These are phyloP conservation scores for Pterois miles DNA, from an alignment of 2,797 vertebrate species.

Conservation along the genomic window DNA sequence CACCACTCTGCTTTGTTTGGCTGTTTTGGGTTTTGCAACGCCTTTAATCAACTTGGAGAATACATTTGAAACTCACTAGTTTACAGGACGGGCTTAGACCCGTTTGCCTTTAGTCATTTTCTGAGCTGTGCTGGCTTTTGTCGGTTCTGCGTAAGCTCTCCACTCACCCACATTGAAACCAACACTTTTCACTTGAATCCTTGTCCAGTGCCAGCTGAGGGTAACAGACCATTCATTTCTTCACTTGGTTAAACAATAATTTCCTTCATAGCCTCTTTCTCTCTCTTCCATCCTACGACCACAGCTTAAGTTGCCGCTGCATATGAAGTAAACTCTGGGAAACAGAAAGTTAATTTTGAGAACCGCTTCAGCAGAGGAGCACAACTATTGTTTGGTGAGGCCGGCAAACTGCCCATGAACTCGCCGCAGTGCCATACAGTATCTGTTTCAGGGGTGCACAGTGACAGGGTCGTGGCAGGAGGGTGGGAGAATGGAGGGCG, in stretches of 20 bases:
- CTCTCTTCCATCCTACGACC: conserved; percentile 44
- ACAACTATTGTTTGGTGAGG: conserved; percentile 73
- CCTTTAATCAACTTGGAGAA: conserved; percentile 68
- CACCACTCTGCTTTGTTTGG: conserved; percentile 59
- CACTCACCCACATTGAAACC: conserved; percentile 44
- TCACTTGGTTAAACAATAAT: conserved; percentile 59
- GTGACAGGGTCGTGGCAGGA: conserved; percentile 53
- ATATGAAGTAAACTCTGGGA: conserved; percentile 58
- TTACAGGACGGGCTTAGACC: conserved; percentile 27
- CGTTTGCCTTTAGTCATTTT: conserved; percentile 57
- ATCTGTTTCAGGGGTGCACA: conserved; percentile 73
- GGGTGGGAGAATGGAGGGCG: conserved; percentile 51
- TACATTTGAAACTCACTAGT: conserved; percentile 46
- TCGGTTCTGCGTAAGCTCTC: conserved; percentile 27
- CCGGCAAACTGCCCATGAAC: conserved; percentile 70
- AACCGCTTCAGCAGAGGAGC: conserved; percentile 55
- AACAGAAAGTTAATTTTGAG: conserved; percentile 63
- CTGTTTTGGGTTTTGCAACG: conserved; percentile 65
- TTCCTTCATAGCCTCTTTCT: conserved; percentile 35
- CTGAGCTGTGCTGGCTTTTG: conserved; percentile 17
- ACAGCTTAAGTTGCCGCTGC: conserved; percentile 55
- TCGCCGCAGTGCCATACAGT: conserved; percentile 59
- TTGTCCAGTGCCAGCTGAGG: conserved; percentile 40
- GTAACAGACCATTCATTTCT: conserved; percentile 58
- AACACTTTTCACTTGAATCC: conserved; percentile 51